A percentile compares a stretch with the other conserved stretches of the same genome.
phyloP scores from a whole-genome alignment of 2,797 vertebrate species.

The Chiroxiphia lanceolata region DNA sequence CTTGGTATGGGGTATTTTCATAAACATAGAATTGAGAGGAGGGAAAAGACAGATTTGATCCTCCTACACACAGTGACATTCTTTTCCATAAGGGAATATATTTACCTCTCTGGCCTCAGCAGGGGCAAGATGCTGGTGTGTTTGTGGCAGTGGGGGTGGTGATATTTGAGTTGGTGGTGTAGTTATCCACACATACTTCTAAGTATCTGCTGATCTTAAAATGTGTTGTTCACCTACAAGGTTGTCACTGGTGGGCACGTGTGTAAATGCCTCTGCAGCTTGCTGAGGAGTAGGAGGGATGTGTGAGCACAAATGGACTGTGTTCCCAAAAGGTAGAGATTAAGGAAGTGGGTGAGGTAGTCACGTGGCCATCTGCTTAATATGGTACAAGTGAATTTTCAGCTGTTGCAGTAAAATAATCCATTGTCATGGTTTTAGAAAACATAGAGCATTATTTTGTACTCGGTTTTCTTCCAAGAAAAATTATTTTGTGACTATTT shows the following conservation, averaged over 20 bases:
- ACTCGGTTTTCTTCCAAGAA: neutral
- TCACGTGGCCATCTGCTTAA: neutral
- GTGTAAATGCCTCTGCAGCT: neutral
- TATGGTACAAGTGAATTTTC: neutral
- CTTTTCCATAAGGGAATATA: neutral
- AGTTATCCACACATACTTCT: neutral
- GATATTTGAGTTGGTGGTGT: neutral
- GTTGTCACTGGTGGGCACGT: neutral
- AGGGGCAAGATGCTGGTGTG: neutral
- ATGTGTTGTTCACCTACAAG: neutral
- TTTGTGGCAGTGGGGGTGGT: neutral
- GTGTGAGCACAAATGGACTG: neutral
- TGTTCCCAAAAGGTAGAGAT: neutral
- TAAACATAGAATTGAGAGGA: neutral
- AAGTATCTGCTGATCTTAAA: neutral
- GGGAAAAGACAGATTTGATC: neutral
- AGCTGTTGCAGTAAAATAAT: neutral
- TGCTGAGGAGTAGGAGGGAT: neutral
- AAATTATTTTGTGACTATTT: neutral
- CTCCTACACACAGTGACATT: neutral
- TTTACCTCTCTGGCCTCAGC: no score
- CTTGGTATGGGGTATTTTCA: neutral
- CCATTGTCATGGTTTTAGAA: fast-evolving
- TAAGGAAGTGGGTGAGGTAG: neutral
- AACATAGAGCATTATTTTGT: neutral